phyloP scores from a whole-genome alignment of 2,797 vertebrate species.

The Chaunax sp. region DNA sequence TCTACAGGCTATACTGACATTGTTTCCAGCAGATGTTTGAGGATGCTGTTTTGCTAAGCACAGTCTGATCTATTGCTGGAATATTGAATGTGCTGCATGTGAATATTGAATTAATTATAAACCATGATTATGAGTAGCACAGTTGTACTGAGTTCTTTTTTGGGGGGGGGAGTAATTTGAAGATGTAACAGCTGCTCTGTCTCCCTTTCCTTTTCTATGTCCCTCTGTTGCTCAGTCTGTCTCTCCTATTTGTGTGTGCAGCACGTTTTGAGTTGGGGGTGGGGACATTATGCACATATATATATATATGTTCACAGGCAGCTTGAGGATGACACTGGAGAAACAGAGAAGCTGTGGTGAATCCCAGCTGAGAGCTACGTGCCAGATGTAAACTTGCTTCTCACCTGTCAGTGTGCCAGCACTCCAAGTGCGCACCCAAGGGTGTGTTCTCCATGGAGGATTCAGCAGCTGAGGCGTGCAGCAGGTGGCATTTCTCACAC shows the following conservation, averaged over 20 bases:
- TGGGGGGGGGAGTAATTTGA: conserved; percentile 48
- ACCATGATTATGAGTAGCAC: conserved; percentile 41
- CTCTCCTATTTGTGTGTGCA: conserved; percentile 9
- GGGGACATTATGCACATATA: conserved; percentile 9
- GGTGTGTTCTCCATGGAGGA: conserved; percentile 63
- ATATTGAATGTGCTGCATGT: conserved; percentile 46
- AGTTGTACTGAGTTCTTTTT: conserved; percentile 58
- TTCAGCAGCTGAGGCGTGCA: conserved; percentile 69
- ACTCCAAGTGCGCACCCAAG: conserved; percentile 39
- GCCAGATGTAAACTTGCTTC: conserved; percentile 56
- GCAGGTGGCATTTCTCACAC: conserved; percentile 77
- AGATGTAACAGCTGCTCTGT: conserved; percentile 68
- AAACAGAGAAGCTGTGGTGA: conserved; percentile 25
- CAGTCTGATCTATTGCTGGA: conserved; percentile 46
- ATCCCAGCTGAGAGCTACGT: conserved; percentile 30
- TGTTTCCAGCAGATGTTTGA: conserved; percentile 48
- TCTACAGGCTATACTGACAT: not conserved
- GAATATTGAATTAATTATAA: conserved; percentile 62
- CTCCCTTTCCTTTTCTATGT: conserved; percentile 41
- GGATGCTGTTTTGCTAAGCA: conserved; percentile 34
- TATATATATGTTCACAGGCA: conserved; percentile 24
- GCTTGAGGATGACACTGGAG: conserved; percentile 21
- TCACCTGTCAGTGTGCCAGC: conserved; percentile 33
- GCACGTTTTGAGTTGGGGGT: conserved; percentile 6
- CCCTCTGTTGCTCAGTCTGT: conserved; percentile 38